phyloP scores from a whole-genome alignment of 1,140 invertebrate species.

The Lasioglossum albipes region DNA sequence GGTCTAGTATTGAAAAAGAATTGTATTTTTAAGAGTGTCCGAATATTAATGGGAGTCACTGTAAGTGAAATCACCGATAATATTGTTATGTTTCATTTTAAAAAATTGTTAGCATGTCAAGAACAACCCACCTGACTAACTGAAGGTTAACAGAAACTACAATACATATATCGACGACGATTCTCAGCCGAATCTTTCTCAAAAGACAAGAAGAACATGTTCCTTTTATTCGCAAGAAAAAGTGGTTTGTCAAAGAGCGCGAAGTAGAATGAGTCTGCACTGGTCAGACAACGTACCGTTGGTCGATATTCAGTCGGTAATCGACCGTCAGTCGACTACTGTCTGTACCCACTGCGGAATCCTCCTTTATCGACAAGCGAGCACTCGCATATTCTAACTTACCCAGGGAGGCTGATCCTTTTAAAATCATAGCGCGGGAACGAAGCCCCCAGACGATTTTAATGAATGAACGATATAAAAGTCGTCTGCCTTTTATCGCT shows the following conservation, averaged over 20 bases:
- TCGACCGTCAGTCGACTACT: slow-evolving; percentile 31
- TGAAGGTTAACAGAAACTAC: too few relatives aligned
- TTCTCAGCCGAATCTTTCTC: not conserved
- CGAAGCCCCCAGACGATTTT: too few relatives aligned
- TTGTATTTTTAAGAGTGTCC: too few relatives aligned
- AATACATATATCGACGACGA: not conserved
- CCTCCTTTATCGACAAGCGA: slow-evolving; percentile 59
- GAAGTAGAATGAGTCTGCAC: not conserved
- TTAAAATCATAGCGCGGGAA: slow-evolving; percentile 14
- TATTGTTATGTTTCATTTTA: too few relatives aligned
- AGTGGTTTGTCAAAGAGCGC: not conserved
- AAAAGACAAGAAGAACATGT: not conserved
- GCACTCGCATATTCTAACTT: not conserved
- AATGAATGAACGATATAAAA: too few relatives aligned
- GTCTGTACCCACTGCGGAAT: slow-evolving; percentile 42
- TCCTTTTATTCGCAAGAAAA: not conserved
- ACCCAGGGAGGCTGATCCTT: not conserved
- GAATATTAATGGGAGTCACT: too few relatives aligned
- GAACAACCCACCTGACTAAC: too few relatives aligned
- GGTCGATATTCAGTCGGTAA: slow-evolving; percentile 15
- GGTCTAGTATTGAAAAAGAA: too few relatives aligned
- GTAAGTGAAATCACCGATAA: too few relatives aligned
- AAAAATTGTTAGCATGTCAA: too few relatives aligned
- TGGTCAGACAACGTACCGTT: slow-evolving; percentile 29
- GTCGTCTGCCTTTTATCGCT: too few relatives aligned